A percentile compares a stretch with the other conserved stretches of the same genome.
These are phyloP conservation scores for Drosophila pegasa DNA, from an alignment of 2,888 invertebrate genomes.

Conservation along the genomic window DNA sequence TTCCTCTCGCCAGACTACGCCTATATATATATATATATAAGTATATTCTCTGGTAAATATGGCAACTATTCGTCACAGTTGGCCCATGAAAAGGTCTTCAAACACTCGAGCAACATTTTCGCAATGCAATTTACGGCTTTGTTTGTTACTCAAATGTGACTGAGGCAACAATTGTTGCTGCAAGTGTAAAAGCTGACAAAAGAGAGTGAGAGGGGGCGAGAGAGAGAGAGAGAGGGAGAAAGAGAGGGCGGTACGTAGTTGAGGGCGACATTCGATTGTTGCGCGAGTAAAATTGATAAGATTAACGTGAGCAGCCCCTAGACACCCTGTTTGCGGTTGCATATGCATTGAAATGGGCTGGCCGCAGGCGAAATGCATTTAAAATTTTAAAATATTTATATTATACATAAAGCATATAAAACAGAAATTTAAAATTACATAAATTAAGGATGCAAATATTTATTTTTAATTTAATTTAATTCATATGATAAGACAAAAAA, in stretches of 20 bases:
- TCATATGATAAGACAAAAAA: no score
- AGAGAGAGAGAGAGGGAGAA: no score
- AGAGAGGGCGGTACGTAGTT: not conserved
- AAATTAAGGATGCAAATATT: no score
- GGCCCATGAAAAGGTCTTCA: constrained; percentile 25
- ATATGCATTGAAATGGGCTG: not conserved
- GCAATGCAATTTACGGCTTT: constrained; percentile 38
- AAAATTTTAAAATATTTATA: not conserved
- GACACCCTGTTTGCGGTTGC: constrained; percentile 1
- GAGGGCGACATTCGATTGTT: not conserved
- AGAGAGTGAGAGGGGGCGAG: no score
- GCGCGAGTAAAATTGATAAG: not conserved
- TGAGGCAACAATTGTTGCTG: constrained; percentile 17
- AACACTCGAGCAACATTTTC: constrained; percentile 22
- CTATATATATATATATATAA: not conserved
- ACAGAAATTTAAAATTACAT: no score
- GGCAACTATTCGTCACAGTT: constrained; percentile 28
- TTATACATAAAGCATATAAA: no score
- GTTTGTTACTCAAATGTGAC: constrained; percentile 21
- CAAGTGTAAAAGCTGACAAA: constrained; percentile 12
- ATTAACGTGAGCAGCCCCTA: not conserved
- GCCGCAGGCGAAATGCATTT: not conserved
- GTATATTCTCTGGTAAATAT: constrained; percentile 20
- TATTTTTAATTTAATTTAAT: no score
- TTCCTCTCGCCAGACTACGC: constrained; percentile 32